phyloP scores from a whole-genome alignment of 2,888 invertebrate genomes.

The Aleiodes alternator region DNA sequence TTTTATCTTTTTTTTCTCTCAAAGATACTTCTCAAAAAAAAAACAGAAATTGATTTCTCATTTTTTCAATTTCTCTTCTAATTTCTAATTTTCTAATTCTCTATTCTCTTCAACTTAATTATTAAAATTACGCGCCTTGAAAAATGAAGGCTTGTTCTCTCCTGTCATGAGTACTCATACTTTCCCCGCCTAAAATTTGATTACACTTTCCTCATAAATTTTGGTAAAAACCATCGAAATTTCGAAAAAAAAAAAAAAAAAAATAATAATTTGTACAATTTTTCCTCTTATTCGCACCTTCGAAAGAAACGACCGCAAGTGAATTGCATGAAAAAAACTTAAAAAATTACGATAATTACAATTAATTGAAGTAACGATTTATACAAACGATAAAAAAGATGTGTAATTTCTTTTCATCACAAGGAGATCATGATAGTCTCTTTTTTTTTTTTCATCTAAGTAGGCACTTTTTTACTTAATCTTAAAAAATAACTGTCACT shows the following conservation, averaged over 20 bases:
- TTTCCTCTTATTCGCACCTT: not conserved
- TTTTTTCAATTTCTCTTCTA: too few species aligned
- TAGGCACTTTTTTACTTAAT: not conserved
- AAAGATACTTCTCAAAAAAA: not conserved
- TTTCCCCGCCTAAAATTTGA: too few species aligned
- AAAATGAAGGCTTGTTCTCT: too few species aligned
- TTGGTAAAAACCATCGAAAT: not conserved
- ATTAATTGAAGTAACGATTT: conserved; percentile 21
- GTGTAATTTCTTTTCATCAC: not conserved
- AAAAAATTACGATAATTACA: conserved; percentile 6
- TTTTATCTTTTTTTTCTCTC: not conserved
- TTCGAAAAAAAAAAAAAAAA: not conserved
- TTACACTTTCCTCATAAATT: too few species aligned
- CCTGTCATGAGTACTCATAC: too few species aligned
- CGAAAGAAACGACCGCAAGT: conserved; percentile 1
- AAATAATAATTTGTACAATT: conserved; percentile 17
- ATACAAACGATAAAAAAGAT: conserved; percentile 24
- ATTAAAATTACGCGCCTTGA: too few species aligned
- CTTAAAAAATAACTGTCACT: too few species aligned
- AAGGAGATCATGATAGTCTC: conserved; percentile 7
- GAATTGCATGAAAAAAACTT: conserved; percentile 10
- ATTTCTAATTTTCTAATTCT: too few species aligned
- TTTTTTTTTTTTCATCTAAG: not conserved
- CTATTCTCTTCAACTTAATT: too few species aligned
- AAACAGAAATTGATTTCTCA: too few species aligned